Conservation (phyloP, 2,888 invertebrate species). For the Aporophyla nigra region DNA sequence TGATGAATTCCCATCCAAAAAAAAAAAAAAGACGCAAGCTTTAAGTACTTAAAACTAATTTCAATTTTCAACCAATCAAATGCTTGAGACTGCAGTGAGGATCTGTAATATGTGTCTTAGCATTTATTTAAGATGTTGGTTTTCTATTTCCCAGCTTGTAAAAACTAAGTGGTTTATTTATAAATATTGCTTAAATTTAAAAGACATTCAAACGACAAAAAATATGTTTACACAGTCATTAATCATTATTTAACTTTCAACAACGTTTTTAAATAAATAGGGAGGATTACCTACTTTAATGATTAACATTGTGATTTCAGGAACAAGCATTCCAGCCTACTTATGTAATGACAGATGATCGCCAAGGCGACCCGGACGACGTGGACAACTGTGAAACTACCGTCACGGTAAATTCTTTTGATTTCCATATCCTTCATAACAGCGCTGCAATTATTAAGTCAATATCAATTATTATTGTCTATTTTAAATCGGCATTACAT, state of each 20-base stretch:
- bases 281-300: not conserved
- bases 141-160: not conserved
- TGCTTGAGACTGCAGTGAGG: not conserved
- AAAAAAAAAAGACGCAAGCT: no score
- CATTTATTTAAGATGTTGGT: not conserved
- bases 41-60: not conserved
- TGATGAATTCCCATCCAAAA: no score
- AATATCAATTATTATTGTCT: no score
- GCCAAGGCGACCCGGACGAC: constrained; percentile 80
- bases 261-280: not conserved
- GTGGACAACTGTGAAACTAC: constrained; percentile 77
- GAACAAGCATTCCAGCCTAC: constrained; percentile 75
- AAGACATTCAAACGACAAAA: not conserved
- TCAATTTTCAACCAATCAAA: not conserved
- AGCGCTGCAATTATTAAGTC: not conserved
- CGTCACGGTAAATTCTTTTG: constrained; percentile 74
- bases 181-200: not conserved
- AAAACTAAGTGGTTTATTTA: not conserved
- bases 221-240: not conserved
- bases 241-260: not conserved
- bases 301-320: constrained; percentile 72
- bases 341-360: constrained; percentile 74
- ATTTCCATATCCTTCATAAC: not conserved
- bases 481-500: constrained; percentile 9
- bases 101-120: not conserved